Conservation (phyloP, 2,113 vertebrate species). For the Pogona vitticeps region DNA sequence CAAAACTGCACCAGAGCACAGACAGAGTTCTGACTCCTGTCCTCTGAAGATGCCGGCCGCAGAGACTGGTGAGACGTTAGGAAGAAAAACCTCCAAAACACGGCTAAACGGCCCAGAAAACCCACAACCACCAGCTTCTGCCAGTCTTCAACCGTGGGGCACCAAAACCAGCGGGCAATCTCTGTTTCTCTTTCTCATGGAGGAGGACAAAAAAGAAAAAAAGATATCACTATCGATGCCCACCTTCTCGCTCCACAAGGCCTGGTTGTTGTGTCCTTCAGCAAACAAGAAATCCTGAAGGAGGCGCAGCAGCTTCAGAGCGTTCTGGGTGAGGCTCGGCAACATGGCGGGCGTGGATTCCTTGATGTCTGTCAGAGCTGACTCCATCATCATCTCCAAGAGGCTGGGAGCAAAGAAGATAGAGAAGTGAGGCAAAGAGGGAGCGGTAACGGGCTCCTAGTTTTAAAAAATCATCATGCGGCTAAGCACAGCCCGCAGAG, state of each 20-base stretch:
- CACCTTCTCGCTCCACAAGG: slow-evolving; percentile 98
- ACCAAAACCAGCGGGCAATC: no score
- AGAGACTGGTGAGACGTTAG: no score
- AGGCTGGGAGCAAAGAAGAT: slow-evolving; percentile 72
- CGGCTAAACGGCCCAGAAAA: no score
- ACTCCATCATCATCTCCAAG: slow-evolving; percentile 99
- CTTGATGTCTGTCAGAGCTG: slow-evolving; percentile 89
- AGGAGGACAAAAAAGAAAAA: no score
- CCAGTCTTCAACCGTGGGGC: no score
- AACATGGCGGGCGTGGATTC: slow-evolving; percentile 73
- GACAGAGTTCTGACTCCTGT: no score
- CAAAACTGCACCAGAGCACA: no score
- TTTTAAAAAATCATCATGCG: accelerated
- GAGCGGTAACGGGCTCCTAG: background rate
- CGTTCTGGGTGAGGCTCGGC: slow-evolving; percentile 82
- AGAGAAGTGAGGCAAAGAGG: background rate
- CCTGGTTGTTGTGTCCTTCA: slow-evolving; percentile 89
- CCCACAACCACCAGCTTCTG: no score
- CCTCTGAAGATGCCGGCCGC: no score
- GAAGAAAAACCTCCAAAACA: no score
- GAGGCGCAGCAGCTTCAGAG: slow-evolving; percentile 89
- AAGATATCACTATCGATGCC: no score
- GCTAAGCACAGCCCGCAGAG: background rate
- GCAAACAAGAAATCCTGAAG: slow-evolving; percentile 96
- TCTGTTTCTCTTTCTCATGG: no score